phyloP scores from a whole-genome alignment of 2,797 vertebrate genomes.

The Phylloscopus collybita region DNA sequence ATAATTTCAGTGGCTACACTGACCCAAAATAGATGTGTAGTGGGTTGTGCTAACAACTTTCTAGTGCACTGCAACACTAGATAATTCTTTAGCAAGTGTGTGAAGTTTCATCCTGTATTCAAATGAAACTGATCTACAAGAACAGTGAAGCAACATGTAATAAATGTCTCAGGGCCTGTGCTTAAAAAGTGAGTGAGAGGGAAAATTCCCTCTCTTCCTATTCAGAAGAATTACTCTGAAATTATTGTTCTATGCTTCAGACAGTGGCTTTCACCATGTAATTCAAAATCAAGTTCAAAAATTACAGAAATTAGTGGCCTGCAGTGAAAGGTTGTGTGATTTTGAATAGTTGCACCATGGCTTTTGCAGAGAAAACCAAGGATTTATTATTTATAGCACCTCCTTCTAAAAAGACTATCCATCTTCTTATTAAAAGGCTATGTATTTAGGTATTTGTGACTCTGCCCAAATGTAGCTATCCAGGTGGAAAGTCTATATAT shows the following conservation, averaged over 20 bases:
- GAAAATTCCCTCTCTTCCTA: neutral
- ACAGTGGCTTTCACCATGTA: neutral
- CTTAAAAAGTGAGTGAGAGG: neutral
- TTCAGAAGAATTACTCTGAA: neutral
- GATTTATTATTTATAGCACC: neutral
- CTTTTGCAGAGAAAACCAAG: neutral
- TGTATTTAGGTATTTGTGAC: neutral
- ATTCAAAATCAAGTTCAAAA: neutral
- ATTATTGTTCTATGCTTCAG: neutral
- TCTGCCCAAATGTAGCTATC: neutral
- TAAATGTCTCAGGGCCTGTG: neutral
- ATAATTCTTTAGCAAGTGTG: neutral
- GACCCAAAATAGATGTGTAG: neutral
- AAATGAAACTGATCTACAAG: neutral
- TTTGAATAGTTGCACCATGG: neutral
- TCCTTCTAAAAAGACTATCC: neutral
- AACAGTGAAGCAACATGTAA: neutral
- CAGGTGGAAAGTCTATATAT: neutral
- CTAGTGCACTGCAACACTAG: neutral
- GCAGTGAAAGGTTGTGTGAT: neutral
- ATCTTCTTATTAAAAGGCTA: neutral
- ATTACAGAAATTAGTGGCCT: neutral
- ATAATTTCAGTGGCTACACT: neutral
- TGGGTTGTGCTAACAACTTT: neutral
- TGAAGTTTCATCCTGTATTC: neutral